Conservation (phyloP, 2,113 vertebrate genomes). For the Origma solitaria region DNA sequence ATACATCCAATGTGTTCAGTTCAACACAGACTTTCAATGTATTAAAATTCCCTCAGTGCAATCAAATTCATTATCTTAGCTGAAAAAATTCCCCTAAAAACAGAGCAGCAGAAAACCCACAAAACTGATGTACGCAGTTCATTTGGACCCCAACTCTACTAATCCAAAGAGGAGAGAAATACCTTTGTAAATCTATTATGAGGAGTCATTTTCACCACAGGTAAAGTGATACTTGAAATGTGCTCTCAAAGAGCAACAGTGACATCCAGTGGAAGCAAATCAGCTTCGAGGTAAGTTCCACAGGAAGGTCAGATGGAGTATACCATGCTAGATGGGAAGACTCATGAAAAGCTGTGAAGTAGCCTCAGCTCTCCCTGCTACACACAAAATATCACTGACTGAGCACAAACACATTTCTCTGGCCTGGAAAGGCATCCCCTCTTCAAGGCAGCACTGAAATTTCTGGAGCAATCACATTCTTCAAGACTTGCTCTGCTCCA, state of each 20-base stretch:
- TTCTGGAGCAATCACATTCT: not conserved
- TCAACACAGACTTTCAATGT: not conserved
- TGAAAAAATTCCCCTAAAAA: not conserved
- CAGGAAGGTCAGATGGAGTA: not conserved
- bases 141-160: not conserved
- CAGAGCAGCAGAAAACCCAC: not conserved
- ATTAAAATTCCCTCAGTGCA: not conserved
- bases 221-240: not conserved
- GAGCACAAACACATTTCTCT: not conserved
- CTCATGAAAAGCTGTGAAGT: not conserved
- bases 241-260: constrained; percentile 37
- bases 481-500: not conserved
- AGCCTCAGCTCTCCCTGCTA: not conserved
- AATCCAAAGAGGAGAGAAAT: not conserved
- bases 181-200: not conserved
- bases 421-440: not conserved
- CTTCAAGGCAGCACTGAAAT: not conserved
- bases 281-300: not conserved
- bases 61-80: not conserved
- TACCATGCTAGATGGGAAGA: not conserved
- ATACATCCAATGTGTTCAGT: not conserved
- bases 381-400: not conserved
- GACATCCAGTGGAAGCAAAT: constrained; percentile 46
- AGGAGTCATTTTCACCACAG: not conserved
- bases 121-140: not conserved